These are phyloP conservation scores for Acanthisitta chloris DNA, from an alignment of 2,113 vertebrate species.

Conservation along the genomic window DNA sequence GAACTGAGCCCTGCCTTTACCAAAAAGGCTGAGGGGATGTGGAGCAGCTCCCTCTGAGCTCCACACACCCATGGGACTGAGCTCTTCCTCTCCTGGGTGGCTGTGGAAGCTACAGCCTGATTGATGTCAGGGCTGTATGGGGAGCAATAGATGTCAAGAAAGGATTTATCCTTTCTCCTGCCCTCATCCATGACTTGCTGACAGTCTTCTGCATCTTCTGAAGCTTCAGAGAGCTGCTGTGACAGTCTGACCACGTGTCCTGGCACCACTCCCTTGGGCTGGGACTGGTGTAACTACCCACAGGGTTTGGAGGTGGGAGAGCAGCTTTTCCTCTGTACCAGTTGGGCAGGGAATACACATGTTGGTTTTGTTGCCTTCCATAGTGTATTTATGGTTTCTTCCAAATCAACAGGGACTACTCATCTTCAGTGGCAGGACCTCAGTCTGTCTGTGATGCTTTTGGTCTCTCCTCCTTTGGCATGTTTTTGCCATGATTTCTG, in stretches of 20 bases:
- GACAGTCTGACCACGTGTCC: rapidly evolving
- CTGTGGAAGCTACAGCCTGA: neutral
- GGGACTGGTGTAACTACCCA: neutral
- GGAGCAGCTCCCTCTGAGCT: neutral
- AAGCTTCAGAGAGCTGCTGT: neutral
- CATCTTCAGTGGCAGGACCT: too few relatives aligned
- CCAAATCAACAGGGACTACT: rapidly evolving
- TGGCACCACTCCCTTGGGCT: neutral
- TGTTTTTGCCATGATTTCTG: neutral
- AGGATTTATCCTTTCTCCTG: neutral
- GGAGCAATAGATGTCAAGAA: neutral
- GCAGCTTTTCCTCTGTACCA: rapidly evolving
- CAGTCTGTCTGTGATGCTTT: neutral
- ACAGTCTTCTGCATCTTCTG: neutral
- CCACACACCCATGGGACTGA: rapidly evolving
- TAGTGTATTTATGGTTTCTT: neutral
- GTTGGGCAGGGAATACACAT: neutral
- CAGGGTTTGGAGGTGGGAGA: neutral
- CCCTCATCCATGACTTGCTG: neutral
- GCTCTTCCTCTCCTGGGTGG: neutral
- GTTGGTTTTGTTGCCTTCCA: neutral
- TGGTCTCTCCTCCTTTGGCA: neutral
- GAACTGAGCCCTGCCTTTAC: rapidly evolving
- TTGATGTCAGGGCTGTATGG: neutral
- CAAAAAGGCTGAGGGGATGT: rapidly evolving